Percentiles rank a stretch among this genome's conserved stretches.
Conservation (phyloP, 2,888 invertebrate species). For the Eupithecia vulgata region DNA sequence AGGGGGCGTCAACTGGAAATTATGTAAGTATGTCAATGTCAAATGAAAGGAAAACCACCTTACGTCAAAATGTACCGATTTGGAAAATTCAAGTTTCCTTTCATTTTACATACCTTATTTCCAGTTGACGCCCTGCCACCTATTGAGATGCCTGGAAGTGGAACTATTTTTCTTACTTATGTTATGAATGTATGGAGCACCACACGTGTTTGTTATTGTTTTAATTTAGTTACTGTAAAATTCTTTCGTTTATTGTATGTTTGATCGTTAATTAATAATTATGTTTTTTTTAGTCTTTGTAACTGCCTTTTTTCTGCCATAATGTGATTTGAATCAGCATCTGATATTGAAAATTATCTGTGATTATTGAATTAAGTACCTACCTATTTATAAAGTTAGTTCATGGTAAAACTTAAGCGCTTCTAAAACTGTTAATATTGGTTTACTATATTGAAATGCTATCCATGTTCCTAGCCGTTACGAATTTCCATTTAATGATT, state of each 20-base stretch:
- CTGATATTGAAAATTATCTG: slow-evolving; percentile 13
- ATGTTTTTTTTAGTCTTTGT: background rate
- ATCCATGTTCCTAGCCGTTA: background rate
- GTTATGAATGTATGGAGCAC: background rate
- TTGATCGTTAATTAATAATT: slow-evolving; percentile 2
- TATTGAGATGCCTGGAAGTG: too few species aligned
- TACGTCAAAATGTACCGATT: too few species aligned
- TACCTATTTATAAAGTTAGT: background rate
- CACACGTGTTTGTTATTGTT: background rate
- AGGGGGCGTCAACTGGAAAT: too few species aligned
- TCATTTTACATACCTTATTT: too few species aligned
- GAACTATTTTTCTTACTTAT: too few species aligned
- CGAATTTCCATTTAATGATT: background rate
- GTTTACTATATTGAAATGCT: background rate
- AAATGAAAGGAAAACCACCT: too few species aligned
- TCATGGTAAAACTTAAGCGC: background rate
- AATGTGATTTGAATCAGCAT: background rate
- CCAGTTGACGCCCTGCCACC: too few species aligned
- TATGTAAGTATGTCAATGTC: too few species aligned
- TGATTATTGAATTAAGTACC: slow-evolving; percentile 9
- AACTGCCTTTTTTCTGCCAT: background rate
- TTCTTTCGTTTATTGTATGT: background rate
- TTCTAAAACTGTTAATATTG: background rate
- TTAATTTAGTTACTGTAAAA: background rate
- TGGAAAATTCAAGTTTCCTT: too few species aligned